A percentile compares a stretch with the other conserved stretches of the same genome.
phyloP scores from a whole-genome alignment of 2,888 invertebrate genomes.

The Heliconius erato region DNA sequence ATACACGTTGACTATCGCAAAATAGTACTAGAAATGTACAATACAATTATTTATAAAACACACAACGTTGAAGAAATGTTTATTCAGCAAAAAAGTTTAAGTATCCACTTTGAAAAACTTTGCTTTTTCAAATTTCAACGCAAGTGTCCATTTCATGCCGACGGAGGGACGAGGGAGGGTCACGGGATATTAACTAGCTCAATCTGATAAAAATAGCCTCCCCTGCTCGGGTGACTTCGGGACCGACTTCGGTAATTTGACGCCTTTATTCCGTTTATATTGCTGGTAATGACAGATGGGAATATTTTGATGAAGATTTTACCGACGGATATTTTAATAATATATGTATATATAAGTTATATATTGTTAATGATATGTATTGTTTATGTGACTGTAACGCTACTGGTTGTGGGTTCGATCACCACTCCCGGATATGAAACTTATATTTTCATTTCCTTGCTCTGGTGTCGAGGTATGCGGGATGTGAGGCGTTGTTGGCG shows the following conservation, averaged over 20 bases:
- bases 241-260: conserved; percentile 82
- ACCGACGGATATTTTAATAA: neutral
- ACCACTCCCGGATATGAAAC: too few species aligned
- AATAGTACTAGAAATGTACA: neutral
- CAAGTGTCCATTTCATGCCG: conserved; percentile 72
- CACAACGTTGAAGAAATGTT: neutral
- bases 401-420: too few species aligned
- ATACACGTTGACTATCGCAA: neutral
- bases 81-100: neutral
- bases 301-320: conserved; percentile 26
- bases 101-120: neutral
- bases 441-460: too few species aligned
- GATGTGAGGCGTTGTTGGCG: neutral
- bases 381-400: too few species aligned
- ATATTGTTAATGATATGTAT: neutral
- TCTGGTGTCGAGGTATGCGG: too few species aligned
- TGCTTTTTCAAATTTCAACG: conserved; percentile 4
- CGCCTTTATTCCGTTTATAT: conserved; percentile 79
- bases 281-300: conserved; percentile 67
- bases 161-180: conserved; percentile 76
- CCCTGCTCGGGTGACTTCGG: conserved; percentile 76
- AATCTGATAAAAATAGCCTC: conserved; percentile 78
- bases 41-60: neutral
- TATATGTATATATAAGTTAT: neutral
- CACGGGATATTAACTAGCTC: conserved; percentile 79